Percentiles rank a stretch among this genome's conserved stretches.
phyloP scores from a whole-genome alignment of 2,888 invertebrate genomes.

The Eremobia ochroleuca region DNA sequence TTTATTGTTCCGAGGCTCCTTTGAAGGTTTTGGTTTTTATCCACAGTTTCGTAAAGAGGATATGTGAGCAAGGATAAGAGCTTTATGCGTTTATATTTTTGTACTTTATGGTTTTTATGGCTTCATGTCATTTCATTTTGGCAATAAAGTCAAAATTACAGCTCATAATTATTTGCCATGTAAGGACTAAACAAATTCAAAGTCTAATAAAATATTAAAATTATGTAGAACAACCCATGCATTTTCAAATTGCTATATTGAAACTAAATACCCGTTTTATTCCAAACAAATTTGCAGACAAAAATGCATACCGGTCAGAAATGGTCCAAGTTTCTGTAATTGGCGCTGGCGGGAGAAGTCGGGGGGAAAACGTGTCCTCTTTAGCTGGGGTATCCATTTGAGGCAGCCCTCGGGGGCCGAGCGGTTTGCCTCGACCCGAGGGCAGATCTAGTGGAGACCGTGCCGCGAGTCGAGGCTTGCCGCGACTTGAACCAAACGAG shows the following conservation, averaged over 20 bases:
- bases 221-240: slow-evolving; percentile 21
- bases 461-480: too few relatives aligned
- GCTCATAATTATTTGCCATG: slow-evolving; percentile 25
- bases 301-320: slow-evolving; percentile 56
- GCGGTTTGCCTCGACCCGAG: too few relatives aligned
- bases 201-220: slow-evolving; percentile 11
- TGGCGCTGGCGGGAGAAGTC: slow-evolving; percentile 79
- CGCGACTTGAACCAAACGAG: too few relatives aligned
- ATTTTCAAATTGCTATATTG: slow-evolving; percentile 26
- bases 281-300: slow-evolving; percentile 35
- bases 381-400: too few relatives aligned
- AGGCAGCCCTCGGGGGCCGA: too few relatives aligned
- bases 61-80: background rate
- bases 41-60: background rate
- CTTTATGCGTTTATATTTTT: background rate
- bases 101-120: slow-evolving; percentile 1
- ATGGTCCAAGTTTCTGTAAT: slow-evolving; percentile 79
- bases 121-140: slow-evolving; percentile 4
- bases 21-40: background rate
- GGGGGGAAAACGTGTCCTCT: slow-evolving; percentile 80
- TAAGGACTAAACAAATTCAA: slow-evolving; percentile 7
- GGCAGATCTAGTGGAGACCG: too few relatives aligned
- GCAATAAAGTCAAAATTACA: slow-evolving; percentile 33
- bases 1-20: background rate
- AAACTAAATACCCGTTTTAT: slow-evolving; percentile 14